phyloP scores from a whole-genome alignment of 2,888 invertebrate genomes.

The Philonicus albiceps region DNA sequence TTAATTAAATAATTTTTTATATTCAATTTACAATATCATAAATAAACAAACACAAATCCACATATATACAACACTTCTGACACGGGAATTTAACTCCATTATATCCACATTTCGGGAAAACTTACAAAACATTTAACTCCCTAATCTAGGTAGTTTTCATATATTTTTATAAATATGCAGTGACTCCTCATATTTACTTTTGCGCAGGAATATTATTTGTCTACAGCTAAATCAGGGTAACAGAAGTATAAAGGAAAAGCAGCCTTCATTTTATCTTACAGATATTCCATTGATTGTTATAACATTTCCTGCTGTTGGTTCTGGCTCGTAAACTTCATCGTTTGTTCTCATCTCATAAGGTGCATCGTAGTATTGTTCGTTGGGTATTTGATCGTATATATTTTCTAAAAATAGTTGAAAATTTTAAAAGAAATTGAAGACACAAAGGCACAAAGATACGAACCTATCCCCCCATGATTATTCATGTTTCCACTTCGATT shows the following conservation, averaged over 20 bases:
- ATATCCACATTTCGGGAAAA: not conserved
- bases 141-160: not conserved
- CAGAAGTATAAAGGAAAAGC: not conserved
- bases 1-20: not conserved
- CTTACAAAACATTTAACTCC: not conserved
- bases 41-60: constrained; percentile 15
- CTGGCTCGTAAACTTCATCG: constrained; percentile 68
- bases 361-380: constrained; percentile 78
- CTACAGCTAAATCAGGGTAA: not conserved
- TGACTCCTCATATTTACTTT: not conserved
- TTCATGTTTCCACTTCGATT: constrained; percentile 40
- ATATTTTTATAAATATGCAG: constrained; percentile 4
- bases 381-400: constrained; percentile 71
- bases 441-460: not conserved
- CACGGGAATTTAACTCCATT: not conserved
- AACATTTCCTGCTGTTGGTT: constrained; percentile 63
- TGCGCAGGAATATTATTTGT: not conserved
- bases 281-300: constrained; percentile 91
- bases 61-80: constrained; percentile 9
- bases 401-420: constrained; percentile 57
- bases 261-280: constrained; percentile 68
- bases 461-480: constrained; percentile 46
- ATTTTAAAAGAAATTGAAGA: not conserved
- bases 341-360: constrained; percentile 73
- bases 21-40: constrained; percentile 8